These are phyloP conservation scores for Nymphalis polychloros DNA, from an alignment of 2,888 invertebrate genomes.

Conservation along the genomic window DNA sequence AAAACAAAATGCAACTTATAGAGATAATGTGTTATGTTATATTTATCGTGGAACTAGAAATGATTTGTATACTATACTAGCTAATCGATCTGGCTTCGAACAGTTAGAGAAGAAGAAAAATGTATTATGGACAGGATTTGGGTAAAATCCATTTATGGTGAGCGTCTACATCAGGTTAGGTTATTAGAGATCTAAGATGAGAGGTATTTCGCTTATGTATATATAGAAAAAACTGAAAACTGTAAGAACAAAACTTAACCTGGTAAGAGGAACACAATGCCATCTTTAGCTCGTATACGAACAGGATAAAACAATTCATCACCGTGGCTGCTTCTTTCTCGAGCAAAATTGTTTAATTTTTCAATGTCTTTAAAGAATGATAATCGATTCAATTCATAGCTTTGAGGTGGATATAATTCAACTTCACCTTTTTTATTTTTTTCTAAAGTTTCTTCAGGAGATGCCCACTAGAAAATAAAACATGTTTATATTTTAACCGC, in stretches of 20 bases:
- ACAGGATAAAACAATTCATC: constrained; percentile 81
- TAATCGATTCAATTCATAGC: constrained; percentile 87
- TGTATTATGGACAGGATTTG: too few species aligned
- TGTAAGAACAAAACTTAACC: constrained; percentile 63
- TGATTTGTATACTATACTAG: too few species aligned
- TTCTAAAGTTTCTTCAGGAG: constrained; percentile 77
- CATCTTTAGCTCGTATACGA: constrained; percentile 80
- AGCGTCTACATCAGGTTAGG: too few species aligned
- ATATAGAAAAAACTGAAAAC: too few species aligned
- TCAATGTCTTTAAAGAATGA: constrained; percentile 80
- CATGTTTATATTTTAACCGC: neutral
- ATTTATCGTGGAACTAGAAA: too few species aligned
- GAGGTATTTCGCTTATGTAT: too few species aligned
- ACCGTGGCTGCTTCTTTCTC: constrained; percentile 78
- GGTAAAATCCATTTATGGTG: too few species aligned
- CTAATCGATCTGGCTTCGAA: too few species aligned
- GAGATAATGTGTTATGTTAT: too few species aligned
- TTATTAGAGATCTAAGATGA: too few species aligned
- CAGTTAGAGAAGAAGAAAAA: too few species aligned
- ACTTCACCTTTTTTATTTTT: constrained; percentile 63
- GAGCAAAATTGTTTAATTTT: constrained; percentile 82
- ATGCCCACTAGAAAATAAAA: constrained; percentile 83
- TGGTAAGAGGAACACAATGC: constrained; percentile 80
- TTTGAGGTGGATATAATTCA: constrained; percentile 87
- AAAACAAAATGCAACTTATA: too few species aligned